A percentile compares a stretch with the other conserved stretches of the same genome.
phyloP scores from a whole-genome alignment of 2,888 invertebrate species.

The Athrips mouffetella region DNA sequence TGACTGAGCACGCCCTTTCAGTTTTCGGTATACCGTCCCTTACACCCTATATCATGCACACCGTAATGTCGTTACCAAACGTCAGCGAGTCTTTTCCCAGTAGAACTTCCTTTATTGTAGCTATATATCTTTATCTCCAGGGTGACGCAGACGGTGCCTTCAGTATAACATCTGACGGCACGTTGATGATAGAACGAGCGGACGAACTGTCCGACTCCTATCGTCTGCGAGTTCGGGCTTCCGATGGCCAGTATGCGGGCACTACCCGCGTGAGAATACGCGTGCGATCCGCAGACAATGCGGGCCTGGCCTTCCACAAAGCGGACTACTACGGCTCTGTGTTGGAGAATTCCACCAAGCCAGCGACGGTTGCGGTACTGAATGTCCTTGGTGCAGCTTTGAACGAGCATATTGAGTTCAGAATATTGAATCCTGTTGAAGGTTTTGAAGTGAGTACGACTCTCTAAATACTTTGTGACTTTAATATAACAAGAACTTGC shows the following conservation, averaged over 20 bases:
- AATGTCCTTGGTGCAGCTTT: slow-evolving; percentile 92
- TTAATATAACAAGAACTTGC: no score
- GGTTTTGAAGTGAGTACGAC: slow-evolving; percentile 85
- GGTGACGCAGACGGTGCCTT: slow-evolving; percentile 88
- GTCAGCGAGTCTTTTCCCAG: no score
- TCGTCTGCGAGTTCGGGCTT: slow-evolving; percentile 87
- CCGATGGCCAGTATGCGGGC: slow-evolving; percentile 89
- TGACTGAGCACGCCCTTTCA: no score
- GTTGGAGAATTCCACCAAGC: slow-evolving; percentile 90
- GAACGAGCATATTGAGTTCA: slow-evolving; percentile 92
- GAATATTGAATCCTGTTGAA: slow-evolving; percentile 90
- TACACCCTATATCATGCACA: no score
- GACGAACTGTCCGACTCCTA: slow-evolving; percentile 77
- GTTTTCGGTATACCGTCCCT: no score
- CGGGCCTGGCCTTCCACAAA: slow-evolving; percentile 90
- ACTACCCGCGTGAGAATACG: slow-evolving; percentile 72
- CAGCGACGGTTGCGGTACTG: slow-evolving; percentile 88
- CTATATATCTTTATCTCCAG: slow-evolving; percentile 11
- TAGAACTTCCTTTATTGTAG: no score
- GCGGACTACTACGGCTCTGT: slow-evolving; percentile 88
- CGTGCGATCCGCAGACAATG: slow-evolving; percentile 57
- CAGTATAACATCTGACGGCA: slow-evolving; percentile 78
- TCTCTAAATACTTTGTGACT: no score
- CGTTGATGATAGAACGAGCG: slow-evolving; percentile 56
- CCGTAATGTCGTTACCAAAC: no score